Evolutionary conservation across 2,113 vertebrate genomes (phyloP), one percentile per base, ranked within the genome.

Genomic region (Cariama cristata): DNA sequence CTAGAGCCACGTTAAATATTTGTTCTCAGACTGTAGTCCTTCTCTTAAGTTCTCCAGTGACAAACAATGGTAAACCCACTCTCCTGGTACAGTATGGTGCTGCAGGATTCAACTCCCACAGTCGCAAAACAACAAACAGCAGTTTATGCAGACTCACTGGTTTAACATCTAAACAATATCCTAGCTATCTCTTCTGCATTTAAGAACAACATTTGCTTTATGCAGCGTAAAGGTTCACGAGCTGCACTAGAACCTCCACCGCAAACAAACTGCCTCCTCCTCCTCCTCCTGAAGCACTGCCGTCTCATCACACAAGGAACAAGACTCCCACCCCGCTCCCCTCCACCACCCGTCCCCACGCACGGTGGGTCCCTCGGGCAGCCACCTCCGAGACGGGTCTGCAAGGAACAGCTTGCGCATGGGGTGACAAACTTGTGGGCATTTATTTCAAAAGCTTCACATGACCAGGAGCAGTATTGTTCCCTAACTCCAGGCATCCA

Each of bases 331-430:
- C 11, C 26, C 56, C 23, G 59, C 26, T 33, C 27, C 55, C 49
- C 35, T 53, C 23, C 26, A 42, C 9, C 72, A 56, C 12, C 9
- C 0, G 0, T 28, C 14, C 60, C n/a, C 53, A n/a, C 0, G 0
- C 32, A 1, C 8, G 4, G 0, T 19, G 15, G 19, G 38, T 9
- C n/a, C 12, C n/a, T 53, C 0, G 0, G 13, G 35, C 56, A 75
- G 58, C 21, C 79, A 66, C 30, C 18, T 27, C 84, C 1, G 9
- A 87, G 58, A 55, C 0, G 0, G 30, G 15, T 56, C 47, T 62
- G 38, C 22, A 30, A 84, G 20, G 38, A 91, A 47, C 32, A 69
- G 68, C 33, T 49, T 79, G 42, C 9, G 5, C 33, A 66, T 14
- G 14, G 30, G 28, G 7, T 42, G 30, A 55, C 9, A 66, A 35